Conservation (phyloP, 2,888 invertebrate species). For the Andrena hattorfiana region DNA sequence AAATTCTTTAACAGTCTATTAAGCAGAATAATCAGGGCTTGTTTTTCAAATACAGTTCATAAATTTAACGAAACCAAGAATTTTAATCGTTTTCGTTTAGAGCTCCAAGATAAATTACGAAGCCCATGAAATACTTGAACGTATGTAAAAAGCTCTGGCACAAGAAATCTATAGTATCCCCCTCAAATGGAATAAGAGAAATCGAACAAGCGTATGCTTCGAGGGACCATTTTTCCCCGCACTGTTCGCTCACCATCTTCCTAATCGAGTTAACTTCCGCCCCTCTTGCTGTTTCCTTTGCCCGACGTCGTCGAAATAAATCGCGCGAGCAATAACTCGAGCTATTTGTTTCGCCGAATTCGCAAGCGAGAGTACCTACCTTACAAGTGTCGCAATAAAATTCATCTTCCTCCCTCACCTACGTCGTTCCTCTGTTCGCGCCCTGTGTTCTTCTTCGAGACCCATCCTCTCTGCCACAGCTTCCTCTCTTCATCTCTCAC, state of each 20-base stretch:
- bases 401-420: conserved; percentile 54
- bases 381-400: conserved; percentile 68
- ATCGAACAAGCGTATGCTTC: neutral
- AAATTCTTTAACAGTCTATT: neutral
- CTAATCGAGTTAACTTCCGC: conserved; percentile 29
- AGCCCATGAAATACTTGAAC: no score
- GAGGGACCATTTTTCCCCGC: conserved; percentile 12
- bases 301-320: conserved; percentile 28
- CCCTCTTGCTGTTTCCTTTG: neutral
- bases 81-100: no score
- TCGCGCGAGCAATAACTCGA: conserved; percentile 43
- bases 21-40: neutral
- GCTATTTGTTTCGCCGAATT: conserved; percentile 61
- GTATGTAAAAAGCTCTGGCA: no score
- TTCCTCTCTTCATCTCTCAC: conserved; percentile 22
- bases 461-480: neutral
- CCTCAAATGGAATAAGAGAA: neutral
- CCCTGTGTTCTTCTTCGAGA: conserved; percentile 2
- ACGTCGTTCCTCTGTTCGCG: neutral
- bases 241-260: neutral
- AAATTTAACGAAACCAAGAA: no score
- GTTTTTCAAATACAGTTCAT: neutral
- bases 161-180: no score
- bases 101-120: no score
- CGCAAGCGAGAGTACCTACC: conserved; percentile 51